Evolutionary conservation across 2,797 vertebrate genomes (phyloP).

Genomic region (Trematomus bernacchii): DNA sequence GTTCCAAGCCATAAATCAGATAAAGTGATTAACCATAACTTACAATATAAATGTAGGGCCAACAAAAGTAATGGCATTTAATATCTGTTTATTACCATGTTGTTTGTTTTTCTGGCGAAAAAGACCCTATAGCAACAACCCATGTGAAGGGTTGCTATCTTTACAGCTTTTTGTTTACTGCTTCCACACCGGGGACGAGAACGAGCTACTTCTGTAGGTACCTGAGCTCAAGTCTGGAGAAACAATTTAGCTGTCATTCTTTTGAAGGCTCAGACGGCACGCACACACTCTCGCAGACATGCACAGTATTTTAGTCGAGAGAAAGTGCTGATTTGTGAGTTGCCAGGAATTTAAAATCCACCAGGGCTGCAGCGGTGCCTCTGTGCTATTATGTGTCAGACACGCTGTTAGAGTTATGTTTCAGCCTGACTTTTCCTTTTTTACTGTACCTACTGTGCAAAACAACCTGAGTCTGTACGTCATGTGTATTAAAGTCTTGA

Average conservation of each 20-base stretch:
- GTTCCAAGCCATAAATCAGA: constrained; percentile 44
- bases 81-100: constrained; percentile 59
- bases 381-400: constrained; percentile 56
- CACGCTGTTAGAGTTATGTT: constrained; percentile 49
- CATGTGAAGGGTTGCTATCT: constrained; percentile 44
- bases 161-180: constrained; percentile 73
- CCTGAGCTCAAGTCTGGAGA: constrained; percentile 61
- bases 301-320: constrained; percentile 29
- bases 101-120: constrained; percentile 59
- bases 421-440: constrained; percentile 25
- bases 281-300: background rate
- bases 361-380: constrained; percentile 40
- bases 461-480: constrained; percentile 20
- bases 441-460: constrained; percentile 18
- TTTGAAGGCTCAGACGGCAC: constrained; percentile 8
- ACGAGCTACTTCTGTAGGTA: constrained; percentile 44
- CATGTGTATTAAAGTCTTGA: background rate
- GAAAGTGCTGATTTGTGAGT: constrained; percentile 65
- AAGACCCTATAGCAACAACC: constrained; percentile 39
- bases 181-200: constrained; percentile 18
- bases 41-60: constrained; percentile 22
- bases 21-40: constrained; percentile 42
- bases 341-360: constrained; percentile 54
- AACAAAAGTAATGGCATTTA: constrained; percentile 50
- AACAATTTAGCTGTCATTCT: constrained; percentile 39